Conservation (phyloP, 2,113 vertebrate genomes). For the Lontra canadensis region DNA sequence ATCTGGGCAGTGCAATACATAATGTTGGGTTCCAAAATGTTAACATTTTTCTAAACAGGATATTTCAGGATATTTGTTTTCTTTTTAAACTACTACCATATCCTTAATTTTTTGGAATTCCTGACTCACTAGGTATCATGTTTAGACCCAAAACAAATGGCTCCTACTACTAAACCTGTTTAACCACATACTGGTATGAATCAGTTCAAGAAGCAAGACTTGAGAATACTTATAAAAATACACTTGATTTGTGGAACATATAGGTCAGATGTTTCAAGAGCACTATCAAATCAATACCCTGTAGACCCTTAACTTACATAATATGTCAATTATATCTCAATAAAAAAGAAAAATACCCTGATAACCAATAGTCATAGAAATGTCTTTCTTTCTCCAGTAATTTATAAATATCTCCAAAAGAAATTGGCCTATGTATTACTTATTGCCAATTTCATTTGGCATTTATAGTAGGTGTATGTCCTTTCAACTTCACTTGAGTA, state of each 20-base stretch:
- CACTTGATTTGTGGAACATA: not conserved
- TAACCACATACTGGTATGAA: not conserved
- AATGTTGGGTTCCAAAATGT: not conserved
- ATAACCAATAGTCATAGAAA: not conserved
- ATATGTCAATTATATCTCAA: not conserved
- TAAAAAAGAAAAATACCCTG: not conserved
- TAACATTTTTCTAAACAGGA: not conserved
- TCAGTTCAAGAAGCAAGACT: not conserved
- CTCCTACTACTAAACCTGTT: not conserved
- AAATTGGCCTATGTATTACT: not conserved
- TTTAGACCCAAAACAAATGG: conserved; percentile 30
- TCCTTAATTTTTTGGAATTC: conserved; percentile 31
- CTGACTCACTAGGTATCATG: not conserved
- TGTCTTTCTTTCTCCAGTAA: not conserved
- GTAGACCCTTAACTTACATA: not conserved
- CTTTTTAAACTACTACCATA: not conserved
- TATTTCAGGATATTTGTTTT: not conserved
- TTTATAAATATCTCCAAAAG: not conserved
- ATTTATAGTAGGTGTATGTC: not conserved
- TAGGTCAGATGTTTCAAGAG: not conserved
- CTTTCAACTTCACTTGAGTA: not conserved
- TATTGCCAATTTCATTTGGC: not conserved
- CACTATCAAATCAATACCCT: not conserved
- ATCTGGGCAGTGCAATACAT: not conserved
- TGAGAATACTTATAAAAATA: not conserved